Percentiles rank a stretch among this genome's conserved stretches.
These are phyloP conservation scores for Ochotona curzoniae DNA, from an alignment of 2,113 vertebrate species.

Conservation along the genomic window DNA sequence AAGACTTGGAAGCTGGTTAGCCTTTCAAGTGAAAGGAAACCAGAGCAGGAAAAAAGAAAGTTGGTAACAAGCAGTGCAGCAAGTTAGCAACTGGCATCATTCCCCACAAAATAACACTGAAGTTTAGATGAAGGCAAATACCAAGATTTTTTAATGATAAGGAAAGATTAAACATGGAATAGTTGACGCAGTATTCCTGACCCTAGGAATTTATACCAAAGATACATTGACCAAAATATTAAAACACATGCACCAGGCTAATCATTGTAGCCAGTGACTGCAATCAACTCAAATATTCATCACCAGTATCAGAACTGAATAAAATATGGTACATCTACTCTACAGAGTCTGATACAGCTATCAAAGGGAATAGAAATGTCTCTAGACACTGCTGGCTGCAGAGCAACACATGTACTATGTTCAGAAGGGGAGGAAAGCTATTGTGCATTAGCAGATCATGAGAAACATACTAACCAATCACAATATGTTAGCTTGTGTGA, in stretches of 20 bases:
- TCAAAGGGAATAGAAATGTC: slow-evolving; percentile 7
- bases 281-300: slow-evolving; percentile 34
- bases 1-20: slow-evolving; percentile 3
- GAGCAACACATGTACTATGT: background rate
- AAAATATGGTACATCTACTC: background rate
- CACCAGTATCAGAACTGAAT: background rate
- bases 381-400: background rate
- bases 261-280: background rate
- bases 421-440: background rate
- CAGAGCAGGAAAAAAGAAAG: background rate
- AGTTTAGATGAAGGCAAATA: slow-evolving; percentile 10
- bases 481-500: background rate
- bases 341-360: background rate
- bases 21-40: slow-evolving; percentile 13
- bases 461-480: slow-evolving; percentile 35
- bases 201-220: background rate
- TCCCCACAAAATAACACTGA: background rate
- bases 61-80: background rate
- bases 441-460: background rate
- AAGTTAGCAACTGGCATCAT: slow-evolving; percentile 34
- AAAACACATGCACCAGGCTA: background rate
- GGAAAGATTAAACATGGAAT: slow-evolving; percentile 32
- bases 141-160: background rate
- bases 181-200: background rate
- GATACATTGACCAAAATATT: slow-evolving; percentile 31